A percentile compares a stretch with the other conserved stretches of the same genome.
These are phyloP conservation scores for Chaenodraco wilsoni DNA, from an alignment of 2,797 vertebrate species.

Conservation along the genomic window DNA sequence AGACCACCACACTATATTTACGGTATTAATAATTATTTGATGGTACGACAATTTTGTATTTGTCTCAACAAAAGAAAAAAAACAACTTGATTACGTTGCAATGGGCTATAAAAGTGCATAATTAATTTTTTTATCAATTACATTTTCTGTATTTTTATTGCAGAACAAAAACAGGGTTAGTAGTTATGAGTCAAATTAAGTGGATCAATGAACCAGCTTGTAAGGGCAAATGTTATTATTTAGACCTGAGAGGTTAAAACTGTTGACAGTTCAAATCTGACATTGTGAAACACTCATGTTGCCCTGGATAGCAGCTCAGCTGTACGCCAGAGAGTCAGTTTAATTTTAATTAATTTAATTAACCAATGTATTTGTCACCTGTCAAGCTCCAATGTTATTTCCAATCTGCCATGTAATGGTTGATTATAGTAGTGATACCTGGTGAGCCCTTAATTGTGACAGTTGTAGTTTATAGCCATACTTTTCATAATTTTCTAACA, in stretches of 20 bases:
- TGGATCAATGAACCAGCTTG: conserved; percentile 6
- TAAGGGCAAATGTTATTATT: background rate
- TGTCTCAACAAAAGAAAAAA: background rate
- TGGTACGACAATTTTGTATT: background rate
- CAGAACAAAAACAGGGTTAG: background rate
- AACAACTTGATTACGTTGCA: background rate
- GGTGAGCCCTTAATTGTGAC: background rate
- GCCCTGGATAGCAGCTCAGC: background rate
- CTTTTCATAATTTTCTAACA: conserved; percentile 3
- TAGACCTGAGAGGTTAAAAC: background rate
- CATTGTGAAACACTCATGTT: conserved; percentile 1
- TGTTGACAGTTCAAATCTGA: background rate
- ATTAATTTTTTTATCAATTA: background rate
- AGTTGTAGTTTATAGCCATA: background rate
- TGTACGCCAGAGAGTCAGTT: background rate
- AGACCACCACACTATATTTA: background rate
- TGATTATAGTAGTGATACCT: background rate
- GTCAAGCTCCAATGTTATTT: conserved; percentile 1
- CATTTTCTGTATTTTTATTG: background rate
- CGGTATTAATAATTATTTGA: background rate
- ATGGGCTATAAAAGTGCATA: background rate
- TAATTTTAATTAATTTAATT: conserved; percentile 19
- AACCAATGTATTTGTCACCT: conserved; percentile 12
- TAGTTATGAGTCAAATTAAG: background rate
- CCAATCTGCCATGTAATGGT: background rate